Evolutionary conservation across 2,888 invertebrate species (phyloP).

Genomic region (Agonopterix subpropinquella): DNA sequence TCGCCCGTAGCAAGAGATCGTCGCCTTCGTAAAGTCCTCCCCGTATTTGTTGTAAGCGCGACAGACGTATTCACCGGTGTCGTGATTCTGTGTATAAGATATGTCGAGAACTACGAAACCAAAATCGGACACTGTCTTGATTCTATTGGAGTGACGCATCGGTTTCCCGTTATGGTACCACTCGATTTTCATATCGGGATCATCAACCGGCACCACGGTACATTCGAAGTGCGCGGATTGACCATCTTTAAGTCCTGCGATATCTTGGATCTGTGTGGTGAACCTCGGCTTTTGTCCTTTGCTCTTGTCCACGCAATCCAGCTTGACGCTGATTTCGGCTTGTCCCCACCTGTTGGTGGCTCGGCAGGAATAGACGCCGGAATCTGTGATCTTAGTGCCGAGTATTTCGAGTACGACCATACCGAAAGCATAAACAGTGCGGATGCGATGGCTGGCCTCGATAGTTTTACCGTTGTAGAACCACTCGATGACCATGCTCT

Average conservation of each 20-base stretch:
- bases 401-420: slow-evolving; percentile 97
- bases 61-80: slow-evolving; percentile 95
- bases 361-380: slow-evolving; percentile 90
- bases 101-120: slow-evolving; percentile 97
- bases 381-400: slow-evolving; percentile 94
- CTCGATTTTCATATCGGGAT: slow-evolving; percentile 94
- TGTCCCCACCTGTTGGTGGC: slow-evolving; percentile 93
- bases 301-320: slow-evolving; percentile 89
- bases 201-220: slow-evolving; percentile 93
- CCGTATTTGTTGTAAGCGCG: slow-evolving; percentile 94
- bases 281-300: slow-evolving; percentile 92
- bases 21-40: slow-evolving; percentile 91
- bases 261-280: slow-evolving; percentile 89
- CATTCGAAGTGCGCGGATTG: slow-evolving; percentile 97
- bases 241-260: slow-evolving; percentile 91
- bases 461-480: slow-evolving; percentile 94
- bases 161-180: slow-evolving; percentile 98
- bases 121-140: slow-evolving; percentile 96
- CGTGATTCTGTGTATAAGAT: slow-evolving; percentile 94
- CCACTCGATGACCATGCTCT: slow-evolving; percentile 96
- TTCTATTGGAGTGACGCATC: slow-evolving; percentile 90
- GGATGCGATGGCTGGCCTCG: slow-evolving; percentile 91
- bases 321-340: slow-evolving; percentile 88
- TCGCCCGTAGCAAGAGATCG: slow-evolving; percentile 87
- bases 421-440: slow-evolving; percentile 97